Evolutionary conservation across 2,113 vertebrate species (phyloP), one percentile per base, ranked within the genome.

Genomic region (Cyprinodon brontotheroides): DNA sequence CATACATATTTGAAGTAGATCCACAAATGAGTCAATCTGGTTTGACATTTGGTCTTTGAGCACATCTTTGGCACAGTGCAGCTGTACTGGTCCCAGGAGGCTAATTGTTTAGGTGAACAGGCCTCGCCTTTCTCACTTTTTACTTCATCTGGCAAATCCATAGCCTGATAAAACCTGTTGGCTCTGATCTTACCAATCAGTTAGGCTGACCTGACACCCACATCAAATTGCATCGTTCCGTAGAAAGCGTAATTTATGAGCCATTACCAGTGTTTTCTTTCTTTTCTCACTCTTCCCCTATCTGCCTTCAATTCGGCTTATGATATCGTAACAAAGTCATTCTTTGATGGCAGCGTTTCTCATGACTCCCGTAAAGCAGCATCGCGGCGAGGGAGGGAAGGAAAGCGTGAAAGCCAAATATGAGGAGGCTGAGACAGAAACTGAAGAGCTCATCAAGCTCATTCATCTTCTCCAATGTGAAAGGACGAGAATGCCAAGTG

Each of bases 401-500:
- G 84, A 72, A 69, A 89, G 29, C 84, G 82, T 87, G 90, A 90
- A 93, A 79, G 73, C 89, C 89, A 89, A 89, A 89, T 80, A 80
- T 62, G 48, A 79, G 43, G 67, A 85, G 82, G 47, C 75, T 41
- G 74, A 81, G 79, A 77, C 85, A 82, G 91, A 93, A 94, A 93
- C 87, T 77, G 75, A 93, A 90, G 86, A 91, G 87, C 86, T 92
- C 85, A 88, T 91, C 89, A 89, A 88, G 87, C 86, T 93, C 91
- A 91, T 93, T 88, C 87, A 86, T 93, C 92, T 93, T 93, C 81
- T 85, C 15, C 65, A 80, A 82, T 81, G 67, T 89, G 77, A 89
- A 47, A 76, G 86, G 77, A 83, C 36, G 41, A 69, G 83, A 80
- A 83, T 63, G 72, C 79, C 83, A 81, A 88, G 85, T 74, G 4